Evolutionary conservation across 2,888 invertebrate species (phyloP).

Genomic region (Cephus nigrinus): DNA sequence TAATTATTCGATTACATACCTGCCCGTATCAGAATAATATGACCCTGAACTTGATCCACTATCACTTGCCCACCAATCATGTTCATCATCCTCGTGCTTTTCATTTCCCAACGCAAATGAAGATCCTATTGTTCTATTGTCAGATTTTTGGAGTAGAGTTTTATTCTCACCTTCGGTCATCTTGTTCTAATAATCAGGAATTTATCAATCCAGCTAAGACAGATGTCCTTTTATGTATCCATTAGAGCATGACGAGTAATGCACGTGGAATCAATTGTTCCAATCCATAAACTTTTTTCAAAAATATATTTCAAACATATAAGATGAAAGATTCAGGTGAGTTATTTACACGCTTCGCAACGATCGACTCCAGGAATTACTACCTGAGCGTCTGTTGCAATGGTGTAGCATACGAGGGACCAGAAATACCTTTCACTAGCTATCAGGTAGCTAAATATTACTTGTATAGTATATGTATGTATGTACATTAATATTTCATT

Average conservation of each 20-base stretch:
- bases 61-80: constrained; percentile 62
- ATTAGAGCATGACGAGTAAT: not conserved
- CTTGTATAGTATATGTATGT: not conserved
- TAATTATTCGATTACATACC: constrained; percentile 39
- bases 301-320: not conserved
- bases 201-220: not conserved
- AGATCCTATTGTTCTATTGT: constrained; percentile 29
- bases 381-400: constrained; percentile 26
- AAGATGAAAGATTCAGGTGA: constrained; percentile 3
- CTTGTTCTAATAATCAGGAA: not conserved
- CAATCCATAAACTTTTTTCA: not conserved
- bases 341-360: constrained; percentile 17
- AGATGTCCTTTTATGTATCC: not conserved
- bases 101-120: constrained; percentile 10
- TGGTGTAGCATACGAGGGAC: constrained; percentile 33
- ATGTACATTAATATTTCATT: too few species aligned
- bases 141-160: constrained; percentile 30
- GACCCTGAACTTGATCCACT: constrained; percentile 62
- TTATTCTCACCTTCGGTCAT: constrained; percentile 39
- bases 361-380: constrained; percentile 13
- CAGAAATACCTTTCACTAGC: constrained; percentile 9
- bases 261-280: not conserved
- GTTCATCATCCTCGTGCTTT: constrained; percentile 47
- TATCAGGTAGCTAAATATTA: not conserved
- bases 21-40: constrained; percentile 59